Base-by-base conservation (phyloP, 2,797 vertebrate genomes). In the Sternotherus odoratus region DNA sequence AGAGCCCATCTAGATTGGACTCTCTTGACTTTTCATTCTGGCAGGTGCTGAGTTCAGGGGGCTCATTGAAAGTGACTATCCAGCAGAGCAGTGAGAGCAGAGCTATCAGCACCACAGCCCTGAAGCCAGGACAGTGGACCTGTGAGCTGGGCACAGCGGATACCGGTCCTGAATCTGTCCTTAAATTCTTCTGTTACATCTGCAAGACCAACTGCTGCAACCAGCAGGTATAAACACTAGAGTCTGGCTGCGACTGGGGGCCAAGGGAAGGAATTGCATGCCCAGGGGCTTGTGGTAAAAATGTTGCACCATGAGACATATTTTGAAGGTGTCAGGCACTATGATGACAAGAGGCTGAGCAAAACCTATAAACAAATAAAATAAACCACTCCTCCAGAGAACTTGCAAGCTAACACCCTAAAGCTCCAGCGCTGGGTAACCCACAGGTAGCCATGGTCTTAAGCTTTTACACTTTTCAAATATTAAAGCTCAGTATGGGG, bases 181-280 rank as follows among this genome's bases (percentile, higher is more conserved):
- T 98, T 94, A 99, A 99, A 96, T 99, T 99, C 98, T 99, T 99
- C 98, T 99, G 99, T 96, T 99, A 99, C 19, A 98, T 99, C 96
- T 99, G 99, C 98, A 99, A 99, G 98, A 98, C 99, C 85, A 98
- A 98, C 96, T 99, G 99, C 97, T 98, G 98, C 96, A 99, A 98
- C 97, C 99, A 99, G 97, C 99, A 99, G 98, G 99, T 99, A 98
- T 79, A 79, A 94, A 24, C 54, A 30, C 48, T 1, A 23, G 11
- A 84, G 23, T 50, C n/a, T 54, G 82, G 12, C 53, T 74, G 77
- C 33, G 21, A 23, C n/a, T 24, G 5, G 46, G 39, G 36, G 57
- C 26, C 30, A 89, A 6, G 83, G 85, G 56, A 79, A 24, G 63
- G 54, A 87, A 46, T 50, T 74, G 11, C 33, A 23, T 82, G 57